These are phyloP conservation scores for Aldabrachelys gigantea DNA, from an alignment of 2,113 vertebrate species.

Conservation along the genomic window DNA sequence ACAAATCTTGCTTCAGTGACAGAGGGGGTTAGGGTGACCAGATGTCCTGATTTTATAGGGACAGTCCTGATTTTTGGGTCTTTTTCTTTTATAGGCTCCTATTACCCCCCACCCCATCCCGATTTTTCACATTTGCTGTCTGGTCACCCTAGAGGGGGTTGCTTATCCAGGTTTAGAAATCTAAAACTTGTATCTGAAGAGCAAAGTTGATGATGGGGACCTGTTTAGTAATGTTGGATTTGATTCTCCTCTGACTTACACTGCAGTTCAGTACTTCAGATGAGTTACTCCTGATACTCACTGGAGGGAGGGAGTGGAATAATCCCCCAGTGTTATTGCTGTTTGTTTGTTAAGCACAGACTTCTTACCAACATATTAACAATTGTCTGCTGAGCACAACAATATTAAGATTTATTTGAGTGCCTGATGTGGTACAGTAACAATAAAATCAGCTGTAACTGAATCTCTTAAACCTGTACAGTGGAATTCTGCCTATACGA, in stretches of 20 bases:
- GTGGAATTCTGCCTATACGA: not conserved
- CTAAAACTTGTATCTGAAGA: not conserved
- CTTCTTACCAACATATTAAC: too few relatives aligned
- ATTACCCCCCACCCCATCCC: too few relatives aligned
- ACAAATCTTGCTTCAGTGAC: not conserved
- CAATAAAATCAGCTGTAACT: not conserved
- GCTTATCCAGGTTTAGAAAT: not conserved
- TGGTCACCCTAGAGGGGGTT: too few relatives aligned
- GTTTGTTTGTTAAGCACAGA: not conserved
- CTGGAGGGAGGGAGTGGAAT: not conserved
- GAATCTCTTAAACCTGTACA: not conserved
- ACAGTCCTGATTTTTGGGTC: too few relatives aligned
- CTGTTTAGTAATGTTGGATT: not conserved
- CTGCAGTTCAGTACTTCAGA: not conserved
- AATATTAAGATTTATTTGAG: not conserved
- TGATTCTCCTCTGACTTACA: not conserved
- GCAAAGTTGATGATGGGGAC: not conserved
- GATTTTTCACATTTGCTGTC: too few relatives aligned
- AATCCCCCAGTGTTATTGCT: not conserved
- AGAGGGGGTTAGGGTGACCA: too few relatives aligned
- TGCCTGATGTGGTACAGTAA: not conserved
- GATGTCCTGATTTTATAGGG: too few relatives aligned
- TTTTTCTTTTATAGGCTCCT: too few relatives aligned
- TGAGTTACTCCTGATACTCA: not conserved
- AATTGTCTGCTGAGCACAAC: not conserved